These are phyloP conservation scores for Pyrocephalus nanus DNA, from an alignment of 2,797 vertebrate genomes.

Conservation along the genomic window DNA sequence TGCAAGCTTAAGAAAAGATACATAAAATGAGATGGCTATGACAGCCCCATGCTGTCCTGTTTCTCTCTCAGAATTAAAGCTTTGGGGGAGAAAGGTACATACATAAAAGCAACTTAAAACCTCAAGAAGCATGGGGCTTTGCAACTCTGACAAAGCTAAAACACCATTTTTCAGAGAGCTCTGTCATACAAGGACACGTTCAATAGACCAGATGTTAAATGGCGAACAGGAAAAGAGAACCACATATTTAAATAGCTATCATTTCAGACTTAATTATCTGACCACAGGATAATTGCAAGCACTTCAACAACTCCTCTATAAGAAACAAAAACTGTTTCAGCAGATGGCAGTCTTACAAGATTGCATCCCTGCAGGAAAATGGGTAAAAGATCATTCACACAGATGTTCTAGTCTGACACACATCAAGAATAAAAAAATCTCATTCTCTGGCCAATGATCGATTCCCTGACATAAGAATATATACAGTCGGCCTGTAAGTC, in stretches of 20 bases:
- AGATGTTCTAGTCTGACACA: not conserved
- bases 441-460: not conserved
- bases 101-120: not conserved
- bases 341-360: not conserved
- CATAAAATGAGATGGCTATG: not conserved
- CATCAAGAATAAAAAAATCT: not conserved
- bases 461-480: not conserved
- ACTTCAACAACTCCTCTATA: not conserved
- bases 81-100: not conserved
- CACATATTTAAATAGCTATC: not conserved
- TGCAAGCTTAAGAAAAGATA: not conserved
- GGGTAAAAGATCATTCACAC: not conserved
- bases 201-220: not conserved
- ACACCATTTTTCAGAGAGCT: not conserved
- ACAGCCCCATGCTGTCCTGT: not conserved
- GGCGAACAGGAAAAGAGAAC: not conserved
- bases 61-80: not conserved
- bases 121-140: not conserved
- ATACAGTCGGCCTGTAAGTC: accelerated
- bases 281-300: not conserved
- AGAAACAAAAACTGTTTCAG: not conserved
- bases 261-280: not conserved
- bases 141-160: not conserved
- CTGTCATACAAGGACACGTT: not conserved
- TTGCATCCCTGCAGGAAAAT: not conserved